Percentiles rank a stretch among this genome's conserved stretches.
phyloP scores from a whole-genome alignment of 2,888 invertebrate genomes.

The Oxycera nigricornis region DNA sequence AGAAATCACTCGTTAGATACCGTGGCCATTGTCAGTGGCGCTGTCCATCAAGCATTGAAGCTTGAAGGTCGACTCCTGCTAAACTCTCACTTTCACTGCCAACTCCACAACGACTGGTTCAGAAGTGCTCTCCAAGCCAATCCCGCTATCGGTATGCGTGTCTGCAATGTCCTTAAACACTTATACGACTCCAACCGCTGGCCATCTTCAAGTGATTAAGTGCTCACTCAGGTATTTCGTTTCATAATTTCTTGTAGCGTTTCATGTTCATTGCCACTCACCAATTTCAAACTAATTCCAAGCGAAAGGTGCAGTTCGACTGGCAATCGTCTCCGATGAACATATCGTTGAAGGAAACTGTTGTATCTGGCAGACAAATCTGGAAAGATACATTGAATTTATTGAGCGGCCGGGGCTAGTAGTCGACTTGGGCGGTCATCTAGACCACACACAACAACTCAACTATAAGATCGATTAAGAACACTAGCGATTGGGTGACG shows the following conservation, averaged over 20 bases:
- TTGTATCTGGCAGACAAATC: neutral
- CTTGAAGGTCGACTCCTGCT: too few species aligned
- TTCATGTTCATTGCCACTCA: constrained; percentile 26
- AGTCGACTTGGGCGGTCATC: constrained; percentile 27
- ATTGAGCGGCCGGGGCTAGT: neutral
- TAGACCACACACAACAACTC: constrained; percentile 26
- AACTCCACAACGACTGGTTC: neutral
- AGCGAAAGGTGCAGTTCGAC: neutral
- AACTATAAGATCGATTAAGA: constrained; percentile 30
- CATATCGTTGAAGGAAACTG: neutral
- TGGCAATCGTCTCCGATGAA: too few species aligned
- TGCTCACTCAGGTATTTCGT: neutral
- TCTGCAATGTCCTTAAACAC: constrained; percentile 12
- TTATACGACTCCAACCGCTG: neutral
- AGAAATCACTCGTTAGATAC: too few species aligned
- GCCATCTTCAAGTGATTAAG: constrained; percentile 6
- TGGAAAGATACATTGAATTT: constrained; percentile 23
- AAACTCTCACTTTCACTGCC: neutral
- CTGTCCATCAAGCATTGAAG: too few species aligned
- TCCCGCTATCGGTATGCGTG: neutral
- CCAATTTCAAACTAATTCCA: neutral
- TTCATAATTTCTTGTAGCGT: constrained; percentile 2
- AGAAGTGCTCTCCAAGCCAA: neutral
- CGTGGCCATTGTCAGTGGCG: too few species aligned
- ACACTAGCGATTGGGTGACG: constrained; percentile 30